Conservation (phyloP, 2,113 vertebrate genomes). For the Sialia sialis region DNA sequence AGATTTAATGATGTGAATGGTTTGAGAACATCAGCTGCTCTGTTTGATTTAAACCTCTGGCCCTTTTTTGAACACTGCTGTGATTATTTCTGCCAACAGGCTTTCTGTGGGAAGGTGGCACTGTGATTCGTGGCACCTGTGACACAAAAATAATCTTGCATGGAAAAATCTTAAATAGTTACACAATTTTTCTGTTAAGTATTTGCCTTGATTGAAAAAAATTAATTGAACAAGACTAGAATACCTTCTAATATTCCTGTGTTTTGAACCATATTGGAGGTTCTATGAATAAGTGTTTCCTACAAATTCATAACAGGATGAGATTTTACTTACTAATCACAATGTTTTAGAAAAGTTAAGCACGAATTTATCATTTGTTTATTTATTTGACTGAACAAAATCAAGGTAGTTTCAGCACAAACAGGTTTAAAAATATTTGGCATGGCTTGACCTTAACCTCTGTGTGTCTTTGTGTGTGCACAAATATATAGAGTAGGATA, state of each 20-base stretch:
- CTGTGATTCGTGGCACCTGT: constrained; percentile 34
- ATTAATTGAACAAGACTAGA: neutral
- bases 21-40: constrained; percentile 44
- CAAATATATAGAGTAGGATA: neutral
- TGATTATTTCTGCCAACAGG: constrained; percentile 16
- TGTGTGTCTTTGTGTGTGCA: constrained; percentile 21
- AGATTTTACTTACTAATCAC: neutral
- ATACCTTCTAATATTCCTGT: neutral
- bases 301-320: neutral
- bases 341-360: neutral
- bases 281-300: neutral
- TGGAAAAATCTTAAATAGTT: constrained; percentile 8
- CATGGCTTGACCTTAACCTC: constrained; percentile 63
- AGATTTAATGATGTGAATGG: constrained; percentile 49
- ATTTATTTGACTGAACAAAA: constrained; percentile 41
- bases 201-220: constrained; percentile 40
- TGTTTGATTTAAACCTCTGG: constrained; percentile 50
- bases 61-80: constrained; percentile 57
- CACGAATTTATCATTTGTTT: neutral
- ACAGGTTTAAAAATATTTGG: constrained; percentile 45
- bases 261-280: neutral
- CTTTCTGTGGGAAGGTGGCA: constrained; percentile 54
- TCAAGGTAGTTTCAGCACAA: constrained; percentile 35
- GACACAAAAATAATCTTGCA: constrained; percentile 39
- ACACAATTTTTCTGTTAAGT: constrained; percentile 12